These are phyloP conservation scores for Drosophila monieri DNA, from an alignment of 2,888 invertebrate species.

Conservation along the genomic window DNA sequence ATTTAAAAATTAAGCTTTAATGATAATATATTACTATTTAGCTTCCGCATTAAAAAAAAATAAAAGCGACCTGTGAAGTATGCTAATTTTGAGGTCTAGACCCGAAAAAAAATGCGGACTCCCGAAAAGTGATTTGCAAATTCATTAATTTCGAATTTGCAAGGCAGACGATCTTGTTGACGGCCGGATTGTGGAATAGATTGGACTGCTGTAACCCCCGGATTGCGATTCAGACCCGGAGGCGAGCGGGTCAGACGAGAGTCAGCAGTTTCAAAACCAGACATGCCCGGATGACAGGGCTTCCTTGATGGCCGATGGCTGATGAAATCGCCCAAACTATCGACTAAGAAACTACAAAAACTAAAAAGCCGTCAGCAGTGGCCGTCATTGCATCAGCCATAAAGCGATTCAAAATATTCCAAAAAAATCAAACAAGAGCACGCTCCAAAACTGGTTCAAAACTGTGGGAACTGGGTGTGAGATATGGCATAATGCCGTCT, in stretches of 20 bases:
- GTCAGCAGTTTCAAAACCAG: constrained; percentile 14
- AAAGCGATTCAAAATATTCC: neutral
- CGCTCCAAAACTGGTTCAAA: constrained; percentile 23
- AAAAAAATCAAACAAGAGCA: neutral
- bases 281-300: neutral
- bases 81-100: constrained; percentile 36
- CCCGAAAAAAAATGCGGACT: constrained; percentile 12
- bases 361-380: constrained; percentile 13
- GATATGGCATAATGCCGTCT: constrained; percentile 10
- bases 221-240: neutral
- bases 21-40: neutral
- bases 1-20: neutral
- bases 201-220: constrained; percentile 22
- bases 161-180: constrained; percentile 32
- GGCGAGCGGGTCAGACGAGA: constrained; percentile 24
- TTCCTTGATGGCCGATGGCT: constrained; percentile 9
- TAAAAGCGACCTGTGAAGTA: constrained; percentile 5
- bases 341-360: constrained; percentile 11
- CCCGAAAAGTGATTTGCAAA: constrained; percentile 33
- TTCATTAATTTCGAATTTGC: constrained; percentile 33
- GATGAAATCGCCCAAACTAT: constrained; percentile 35
- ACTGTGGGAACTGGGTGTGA: neutral
- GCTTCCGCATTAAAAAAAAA: neutral
- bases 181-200: neutral
- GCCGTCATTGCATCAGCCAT: constrained; percentile 41